phyloP scores from a whole-genome alignment of 2,113 vertebrate genomes.

The Guaruba guarouba region DNA sequence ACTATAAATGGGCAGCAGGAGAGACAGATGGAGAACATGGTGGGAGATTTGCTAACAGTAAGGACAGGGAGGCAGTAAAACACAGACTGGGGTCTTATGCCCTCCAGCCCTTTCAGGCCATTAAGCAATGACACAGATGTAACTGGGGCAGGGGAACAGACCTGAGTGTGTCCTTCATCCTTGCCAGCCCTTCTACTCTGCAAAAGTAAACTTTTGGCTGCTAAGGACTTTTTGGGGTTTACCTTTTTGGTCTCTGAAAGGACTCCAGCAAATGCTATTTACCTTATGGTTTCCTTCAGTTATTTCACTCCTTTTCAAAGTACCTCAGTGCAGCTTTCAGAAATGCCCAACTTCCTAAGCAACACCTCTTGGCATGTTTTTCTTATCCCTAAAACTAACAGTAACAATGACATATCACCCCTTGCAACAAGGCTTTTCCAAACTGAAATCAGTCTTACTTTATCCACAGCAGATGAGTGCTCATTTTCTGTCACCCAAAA shows the following conservation, averaged over 20 bases:
- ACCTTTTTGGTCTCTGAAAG: not conserved
- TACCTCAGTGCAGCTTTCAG: not conserved
- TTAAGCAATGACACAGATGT: rapidly evolving
- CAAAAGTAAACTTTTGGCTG: not conserved
- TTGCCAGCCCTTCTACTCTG: not conserved
- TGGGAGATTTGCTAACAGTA: rapidly evolving
- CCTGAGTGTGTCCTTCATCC: rapidly evolving
- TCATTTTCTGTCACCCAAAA: not conserved
- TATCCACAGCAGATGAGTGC: not conserved
- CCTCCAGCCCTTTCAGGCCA: not conserved
- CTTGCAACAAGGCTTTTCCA: not conserved
- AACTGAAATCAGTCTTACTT: not conserved
- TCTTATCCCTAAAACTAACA: not conserved
- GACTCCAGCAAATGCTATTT: not conserved
- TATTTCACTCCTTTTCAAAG: not conserved
- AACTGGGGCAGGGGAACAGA: not conserved
- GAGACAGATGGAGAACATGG: rapidly evolving
- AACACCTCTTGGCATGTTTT: not conserved
- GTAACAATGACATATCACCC: not conserved
- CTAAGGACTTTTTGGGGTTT: not conserved
- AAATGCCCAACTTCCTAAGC: not conserved
- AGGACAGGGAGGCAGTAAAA: not conserved
- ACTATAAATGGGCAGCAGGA: not conserved
- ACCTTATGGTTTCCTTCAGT: not conserved
- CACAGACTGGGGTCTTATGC: not conserved